A percentile compares a stretch with the other conserved stretches of the same genome.
Conservation (phyloP, 2,888 invertebrate species). For the Allygus modestus region DNA sequence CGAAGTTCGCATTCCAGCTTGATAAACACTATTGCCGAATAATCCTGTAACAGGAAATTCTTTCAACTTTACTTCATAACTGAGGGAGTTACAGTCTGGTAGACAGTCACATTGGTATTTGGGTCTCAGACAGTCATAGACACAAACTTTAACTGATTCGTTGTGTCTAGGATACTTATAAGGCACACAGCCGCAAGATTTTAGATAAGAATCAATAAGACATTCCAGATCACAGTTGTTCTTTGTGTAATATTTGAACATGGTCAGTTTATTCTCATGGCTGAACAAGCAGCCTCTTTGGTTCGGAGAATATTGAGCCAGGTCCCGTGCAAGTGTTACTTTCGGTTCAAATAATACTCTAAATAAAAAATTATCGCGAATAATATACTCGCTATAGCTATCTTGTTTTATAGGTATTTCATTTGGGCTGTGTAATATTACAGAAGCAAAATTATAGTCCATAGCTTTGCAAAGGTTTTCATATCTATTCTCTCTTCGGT, state of each 20-base stretch:
- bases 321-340: neutral
- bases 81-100: neutral
- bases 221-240: slow-evolving; percentile 17
- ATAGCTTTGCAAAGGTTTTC: neutral
- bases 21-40: neutral
- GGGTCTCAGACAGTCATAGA: neutral
- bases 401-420: neutral
- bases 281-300: neutral
- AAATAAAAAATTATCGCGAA: too few species aligned
- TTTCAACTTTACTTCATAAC: neutral
- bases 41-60: neutral
- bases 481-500: neutral
- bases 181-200: neutral
- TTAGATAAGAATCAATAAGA: neutral
- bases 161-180: neutral
- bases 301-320: neutral
- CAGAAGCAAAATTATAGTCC: neutral
- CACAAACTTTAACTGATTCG: neutral
- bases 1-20: neutral
- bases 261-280: neutral
- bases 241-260: slow-evolving; percentile 16
- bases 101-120: neutral
- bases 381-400: too few species aligned
- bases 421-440: neutral
- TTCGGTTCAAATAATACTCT: neutral